Conservation (phyloP, 2,888 invertebrate genomes). For the Mythimna vitellina region DNA sequence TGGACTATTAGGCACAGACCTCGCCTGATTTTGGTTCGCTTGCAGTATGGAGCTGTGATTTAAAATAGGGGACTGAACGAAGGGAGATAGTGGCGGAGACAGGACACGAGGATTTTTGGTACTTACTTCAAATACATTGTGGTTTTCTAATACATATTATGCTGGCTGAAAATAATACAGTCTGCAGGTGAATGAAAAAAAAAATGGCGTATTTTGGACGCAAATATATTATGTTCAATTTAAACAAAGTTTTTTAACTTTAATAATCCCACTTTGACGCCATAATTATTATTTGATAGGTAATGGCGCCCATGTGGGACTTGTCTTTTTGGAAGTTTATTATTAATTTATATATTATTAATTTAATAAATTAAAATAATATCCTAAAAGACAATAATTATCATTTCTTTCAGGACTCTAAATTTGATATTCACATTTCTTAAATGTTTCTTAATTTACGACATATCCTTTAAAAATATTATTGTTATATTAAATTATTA, state of each 20-base stretch:
- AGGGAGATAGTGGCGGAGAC: constrained; percentile 65
- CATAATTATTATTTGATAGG: not conserved
- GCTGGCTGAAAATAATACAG: not conserved
- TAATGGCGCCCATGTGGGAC: not conserved
- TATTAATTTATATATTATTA: not conserved
- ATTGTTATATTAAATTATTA: too few relatives aligned
- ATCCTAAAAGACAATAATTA: too few relatives aligned
- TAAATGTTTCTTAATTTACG: too few relatives aligned
- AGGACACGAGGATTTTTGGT: constrained; percentile 28
- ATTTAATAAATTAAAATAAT: too few relatives aligned
- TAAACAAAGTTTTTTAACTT: not conserved
- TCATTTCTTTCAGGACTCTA: too few relatives aligned
- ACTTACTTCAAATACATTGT: not conserved
- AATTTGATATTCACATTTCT: too few relatives aligned
- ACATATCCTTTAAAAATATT: too few relatives aligned
- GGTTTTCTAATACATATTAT: not conserved
- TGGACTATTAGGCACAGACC: constrained; percentile 79
- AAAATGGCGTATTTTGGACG: not conserved
- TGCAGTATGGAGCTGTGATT: constrained; percentile 70
- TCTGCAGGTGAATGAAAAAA: not conserved
- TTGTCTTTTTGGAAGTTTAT: not conserved
- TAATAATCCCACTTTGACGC: not conserved
- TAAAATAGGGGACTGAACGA: constrained; percentile 64
- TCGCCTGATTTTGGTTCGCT: constrained; percentile 67
- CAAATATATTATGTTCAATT: not conserved